Base-by-base conservation (phyloP, 2,888 invertebrate species). In the Eupithecia vulgata region DNA sequence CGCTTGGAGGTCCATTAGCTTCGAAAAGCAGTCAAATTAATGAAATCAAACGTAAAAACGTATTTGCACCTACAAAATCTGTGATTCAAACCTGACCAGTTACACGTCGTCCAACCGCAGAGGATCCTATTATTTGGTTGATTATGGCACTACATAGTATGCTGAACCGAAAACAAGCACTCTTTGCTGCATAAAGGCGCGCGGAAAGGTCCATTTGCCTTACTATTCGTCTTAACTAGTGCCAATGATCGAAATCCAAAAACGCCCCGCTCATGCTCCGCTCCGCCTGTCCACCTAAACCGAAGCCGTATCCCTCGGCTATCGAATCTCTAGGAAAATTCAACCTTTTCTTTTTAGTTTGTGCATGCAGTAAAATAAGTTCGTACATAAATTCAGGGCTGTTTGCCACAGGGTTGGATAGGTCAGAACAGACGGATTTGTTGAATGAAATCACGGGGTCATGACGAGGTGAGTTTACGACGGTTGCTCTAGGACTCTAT, bases 281-380 rank as follows among this genome's bases (percentile, higher is more conserved):
- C 57, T 57, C 57, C 25, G 5, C 5, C 25, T 57, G 21, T 52
- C 37, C 57, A 57, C 57, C 25, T 57, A 21, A 57, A 57, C 12
- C 57, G 25, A 5, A 25, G 57, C 57, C 57, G 25, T 57, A 25
- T 12, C 57, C 5, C 25, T 25, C 57, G 57, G 57, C 57, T 57
- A 57, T 57, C 57, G 25, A 25, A 57, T 17, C 30, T 30, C 34
- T 34, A 61, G 40, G 69, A 57, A 57, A 25, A 57, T 57, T 57
- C 57, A 12, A 17, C 67, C 35, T 35, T 52, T 68, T 37, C 57
- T 57, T 57, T 68, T 57, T 59, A 57, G 68, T 68, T 68, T 57
- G 68, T 25, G 37, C 37, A 68, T 67, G 67, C 52, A 64, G 37
- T 64, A 64, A 64, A 37, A 64, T 34, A 35, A 64, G 37, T 64